Percentiles rank a stretch among this genome's conserved stretches.
These are phyloP conservation scores for Sitobion miscanthi DNA, from an alignment of 1,140 invertebrate genomes.

Conservation along the genomic window DNA sequence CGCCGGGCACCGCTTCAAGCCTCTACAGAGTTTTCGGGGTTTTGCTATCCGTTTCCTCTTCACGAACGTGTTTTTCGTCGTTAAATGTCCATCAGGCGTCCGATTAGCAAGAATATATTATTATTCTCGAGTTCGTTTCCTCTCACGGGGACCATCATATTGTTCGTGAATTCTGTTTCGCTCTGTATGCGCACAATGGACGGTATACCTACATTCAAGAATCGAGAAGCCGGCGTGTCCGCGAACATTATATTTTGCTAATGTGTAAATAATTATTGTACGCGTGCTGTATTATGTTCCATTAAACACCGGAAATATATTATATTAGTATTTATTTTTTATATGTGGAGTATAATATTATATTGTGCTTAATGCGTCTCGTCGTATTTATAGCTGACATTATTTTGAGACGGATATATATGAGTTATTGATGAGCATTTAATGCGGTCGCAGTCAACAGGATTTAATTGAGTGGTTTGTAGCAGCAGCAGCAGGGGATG, in stretches of 20 bases:
- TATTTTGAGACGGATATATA: background rate
- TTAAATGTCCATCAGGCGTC: background rate
- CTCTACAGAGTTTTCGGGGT: too few species aligned
- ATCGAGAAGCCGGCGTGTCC: background rate
- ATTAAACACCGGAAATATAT: background rate
- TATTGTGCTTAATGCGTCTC: background rate
- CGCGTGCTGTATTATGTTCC: background rate
- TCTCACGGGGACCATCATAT: background rate
- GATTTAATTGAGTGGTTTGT: background rate
- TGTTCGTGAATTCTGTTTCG: background rate
- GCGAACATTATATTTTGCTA: background rate
- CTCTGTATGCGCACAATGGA: background rate
- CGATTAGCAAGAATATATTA: background rate
- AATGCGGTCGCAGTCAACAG: background rate
- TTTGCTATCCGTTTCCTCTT: background rate
- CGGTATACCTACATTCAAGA: background rate
- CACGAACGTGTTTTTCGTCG: background rate
- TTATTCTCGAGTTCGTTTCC: background rate
- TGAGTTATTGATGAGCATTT: background rate
- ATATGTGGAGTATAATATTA: background rate
- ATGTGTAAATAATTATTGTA: background rate
- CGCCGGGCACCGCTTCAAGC: too few species aligned
- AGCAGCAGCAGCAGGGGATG: background rate
- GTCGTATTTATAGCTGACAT: background rate
- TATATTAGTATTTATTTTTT: background rate